A percentile compares a stretch with the other conserved stretches of the same genome.
phyloP scores from a whole-genome alignment of 2,888 invertebrate genomes.

The Exephanes ischioxanthus region DNA sequence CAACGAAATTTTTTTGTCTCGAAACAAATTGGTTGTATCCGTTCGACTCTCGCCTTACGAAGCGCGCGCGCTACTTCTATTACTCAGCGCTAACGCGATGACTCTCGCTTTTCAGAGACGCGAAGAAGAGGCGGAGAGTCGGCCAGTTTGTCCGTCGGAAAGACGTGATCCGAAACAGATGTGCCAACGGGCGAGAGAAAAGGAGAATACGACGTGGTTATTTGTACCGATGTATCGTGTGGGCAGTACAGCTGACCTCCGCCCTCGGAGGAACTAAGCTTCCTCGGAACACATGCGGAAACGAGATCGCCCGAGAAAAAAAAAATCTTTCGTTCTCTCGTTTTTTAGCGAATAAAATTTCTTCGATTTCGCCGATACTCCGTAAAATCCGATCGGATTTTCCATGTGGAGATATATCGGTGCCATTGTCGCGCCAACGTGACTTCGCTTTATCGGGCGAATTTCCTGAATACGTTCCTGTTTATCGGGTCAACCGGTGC shows the following conservation, averaged over 20 bases:
- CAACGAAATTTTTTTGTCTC: constrained; percentile 38
- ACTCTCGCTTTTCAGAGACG: constrained; percentile 39
- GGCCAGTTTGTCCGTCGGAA: constrained; percentile 42
- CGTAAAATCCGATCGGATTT: constrained; percentile 20
- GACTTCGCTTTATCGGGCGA: constrained; percentile 20
- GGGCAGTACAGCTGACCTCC: constrained; percentile 29
- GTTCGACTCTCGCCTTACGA: constrained; percentile 58
- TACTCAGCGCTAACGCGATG: constrained; percentile 47
- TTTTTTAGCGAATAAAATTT: constrained; percentile 8
- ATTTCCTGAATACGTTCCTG: constrained; percentile 10
- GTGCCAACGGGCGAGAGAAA: constrained; percentile 43
- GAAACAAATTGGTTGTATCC: constrained; percentile 61
- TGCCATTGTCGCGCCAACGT: background rate
- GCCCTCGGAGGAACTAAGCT: constrained; percentile 8
- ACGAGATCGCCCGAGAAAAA: constrained; percentile 28
- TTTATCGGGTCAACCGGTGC: constrained; percentile 26
- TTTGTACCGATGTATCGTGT: constrained; percentile 63
- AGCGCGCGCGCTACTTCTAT: constrained; percentile 40
- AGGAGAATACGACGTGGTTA: constrained; percentile 58
- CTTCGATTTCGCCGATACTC: constrained; percentile 22
- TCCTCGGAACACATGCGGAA: constrained; percentile 14
- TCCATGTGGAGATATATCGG: constrained; percentile 6
- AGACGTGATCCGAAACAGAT: constrained; percentile 64
- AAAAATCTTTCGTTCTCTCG: constrained; percentile 2
- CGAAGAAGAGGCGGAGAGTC: constrained; percentile 24